These are phyloP conservation scores for Agonopterix arenella DNA, from an alignment of 2,888 invertebrate genomes.

Conservation along the genomic window DNA sequence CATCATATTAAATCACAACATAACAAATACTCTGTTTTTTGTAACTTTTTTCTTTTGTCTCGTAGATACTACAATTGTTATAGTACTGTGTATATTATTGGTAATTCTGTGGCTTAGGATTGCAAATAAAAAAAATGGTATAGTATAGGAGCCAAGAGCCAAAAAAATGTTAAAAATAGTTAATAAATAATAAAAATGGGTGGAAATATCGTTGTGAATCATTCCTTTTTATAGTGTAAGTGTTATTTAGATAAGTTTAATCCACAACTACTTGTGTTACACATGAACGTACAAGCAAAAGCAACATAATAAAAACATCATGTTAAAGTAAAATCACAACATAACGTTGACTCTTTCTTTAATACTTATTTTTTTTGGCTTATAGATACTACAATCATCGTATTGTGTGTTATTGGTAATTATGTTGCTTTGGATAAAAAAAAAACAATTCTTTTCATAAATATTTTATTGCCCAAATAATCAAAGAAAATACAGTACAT, in stretches of 20 bases:
- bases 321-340: constrained; percentile 2
- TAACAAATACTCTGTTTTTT: too few species aligned
- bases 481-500: constrained; percentile 1
- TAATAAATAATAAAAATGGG: not conserved
- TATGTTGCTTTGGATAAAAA: constrained; percentile 1
- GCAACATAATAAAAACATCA: constrained; percentile 2
- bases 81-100: constrained; percentile 3
- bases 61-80: too few species aligned
- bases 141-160: not conserved
- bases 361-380: not conserved
- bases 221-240: not conserved
- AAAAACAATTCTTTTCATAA: constrained; percentile 2
- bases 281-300: constrained; percentile 2
- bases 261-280: constrained; percentile 2
- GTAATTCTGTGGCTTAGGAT: constrained; percentile 3
- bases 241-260: not conserved
- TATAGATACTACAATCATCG: constrained; percentile 2
- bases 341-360: constrained; percentile 1
- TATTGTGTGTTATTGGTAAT: constrained; percentile 1
- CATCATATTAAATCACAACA: too few species aligned
- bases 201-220: not conserved
- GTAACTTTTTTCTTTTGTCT: too few species aligned
- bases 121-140: constrained; percentile 1
- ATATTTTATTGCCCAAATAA: constrained; percentile 2
- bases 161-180: not conserved